Conservation (phyloP, 64 coral and sea anemone genomes). For the Platygyra sinensis region DNA sequence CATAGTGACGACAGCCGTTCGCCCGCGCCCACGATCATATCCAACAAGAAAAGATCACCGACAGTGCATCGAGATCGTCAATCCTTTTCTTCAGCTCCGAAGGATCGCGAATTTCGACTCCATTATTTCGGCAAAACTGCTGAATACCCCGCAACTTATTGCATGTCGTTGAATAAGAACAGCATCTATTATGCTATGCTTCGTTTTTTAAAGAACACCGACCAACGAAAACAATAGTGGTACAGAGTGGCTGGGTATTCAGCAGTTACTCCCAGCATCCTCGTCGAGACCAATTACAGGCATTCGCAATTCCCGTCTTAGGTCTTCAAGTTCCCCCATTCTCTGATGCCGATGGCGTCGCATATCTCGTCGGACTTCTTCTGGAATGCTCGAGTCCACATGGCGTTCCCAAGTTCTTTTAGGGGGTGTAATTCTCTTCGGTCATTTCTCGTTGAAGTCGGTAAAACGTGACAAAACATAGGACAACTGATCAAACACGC, state of each 20-base stretch:
- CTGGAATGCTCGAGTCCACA: slow-evolving; percentile 40
- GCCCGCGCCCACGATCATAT: neutral
- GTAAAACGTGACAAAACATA: neutral
- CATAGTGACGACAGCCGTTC: neutral
- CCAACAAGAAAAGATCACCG: slow-evolving; percentile 49
- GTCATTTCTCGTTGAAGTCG: slow-evolving; percentile 64
- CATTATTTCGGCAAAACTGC: too few relatives aligned
- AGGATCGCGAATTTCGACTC: slow-evolving; percentile 60
- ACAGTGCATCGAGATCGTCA: slow-evolving; percentile 71
- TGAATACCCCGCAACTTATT: too few relatives aligned
- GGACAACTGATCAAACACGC: too few relatives aligned
- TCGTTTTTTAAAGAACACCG: too few relatives aligned
- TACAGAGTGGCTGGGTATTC: too few relatives aligned
- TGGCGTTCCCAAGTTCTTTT: slow-evolving; percentile 59
- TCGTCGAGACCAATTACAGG: slow-evolving; percentile 35
- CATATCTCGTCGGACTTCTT: slow-evolving; percentile 66
- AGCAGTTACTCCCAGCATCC: too few relatives aligned
- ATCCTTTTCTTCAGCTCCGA: slow-evolving; percentile 67
- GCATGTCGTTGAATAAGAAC: too few relatives aligned
- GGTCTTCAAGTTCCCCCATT: slow-evolving; percentile 45
- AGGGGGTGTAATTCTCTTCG: slow-evolving; percentile 68
- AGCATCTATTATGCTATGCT: too few relatives aligned
- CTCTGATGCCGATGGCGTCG: slow-evolving; percentile 30
- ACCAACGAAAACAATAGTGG: too few relatives aligned
- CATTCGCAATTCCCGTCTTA: slow-evolving; percentile 59